Percentiles rank a stretch among this genome's conserved stretches.
Conservation (phyloP, 1,140 invertebrate species). For the Ostrea denselamellosa region DNA sequence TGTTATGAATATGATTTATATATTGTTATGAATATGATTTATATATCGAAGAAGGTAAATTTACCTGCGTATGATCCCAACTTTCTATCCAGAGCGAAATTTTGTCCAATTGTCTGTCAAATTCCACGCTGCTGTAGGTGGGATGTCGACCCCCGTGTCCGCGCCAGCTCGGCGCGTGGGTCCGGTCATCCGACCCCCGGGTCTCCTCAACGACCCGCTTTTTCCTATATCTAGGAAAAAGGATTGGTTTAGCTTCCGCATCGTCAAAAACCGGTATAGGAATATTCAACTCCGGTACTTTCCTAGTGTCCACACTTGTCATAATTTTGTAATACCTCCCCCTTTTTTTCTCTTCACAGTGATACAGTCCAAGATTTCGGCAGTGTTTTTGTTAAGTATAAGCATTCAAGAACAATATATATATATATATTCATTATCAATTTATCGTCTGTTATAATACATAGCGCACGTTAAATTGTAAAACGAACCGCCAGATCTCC, state of each 20-base stretch:
- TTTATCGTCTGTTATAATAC: not conserved
- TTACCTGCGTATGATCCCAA: conserved; percentile 73
- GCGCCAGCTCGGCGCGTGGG: conserved; percentile 61
- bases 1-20: no score
- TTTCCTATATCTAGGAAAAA: conserved; percentile 39
- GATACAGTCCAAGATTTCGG: not conserved
- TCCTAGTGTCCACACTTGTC: not conserved
- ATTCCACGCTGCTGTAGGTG: conserved; percentile 70
- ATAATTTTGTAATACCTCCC: not conserved
- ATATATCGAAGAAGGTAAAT: not conserved
- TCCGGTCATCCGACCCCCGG: not conserved
- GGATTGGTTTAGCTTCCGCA: not conserved
- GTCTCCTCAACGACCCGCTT: conserved; percentile 18
- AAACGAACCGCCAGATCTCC: not conserved
- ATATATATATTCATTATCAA: conserved; percentile 1
- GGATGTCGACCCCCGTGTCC: conserved; percentile 70
- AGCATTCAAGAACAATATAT: conserved; percentile 1
- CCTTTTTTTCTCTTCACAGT: not conserved
- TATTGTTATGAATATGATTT: no score
- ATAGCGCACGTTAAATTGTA: not conserved
- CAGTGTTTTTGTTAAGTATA: not conserved
- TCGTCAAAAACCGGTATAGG: conserved; percentile 29
- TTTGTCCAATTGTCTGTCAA: conserved; percentile 75
- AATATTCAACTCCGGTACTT: not conserved
- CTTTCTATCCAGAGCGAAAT: conserved; percentile 72